Conservation (phyloP, 1,140 invertebrate species). For the Stegodyphus mimosarum region DNA sequence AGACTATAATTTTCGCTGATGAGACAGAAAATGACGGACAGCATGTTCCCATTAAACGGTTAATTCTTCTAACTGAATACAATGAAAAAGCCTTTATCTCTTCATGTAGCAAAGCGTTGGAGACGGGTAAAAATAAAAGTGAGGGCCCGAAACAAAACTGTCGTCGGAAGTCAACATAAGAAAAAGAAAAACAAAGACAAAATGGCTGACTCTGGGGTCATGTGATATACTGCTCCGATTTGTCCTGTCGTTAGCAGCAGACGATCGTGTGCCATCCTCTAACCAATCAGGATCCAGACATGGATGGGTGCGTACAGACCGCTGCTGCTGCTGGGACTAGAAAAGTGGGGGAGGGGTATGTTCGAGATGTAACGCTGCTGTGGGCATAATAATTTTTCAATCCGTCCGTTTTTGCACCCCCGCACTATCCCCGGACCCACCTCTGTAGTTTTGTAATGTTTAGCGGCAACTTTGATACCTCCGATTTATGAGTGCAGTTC, state of each 20-base stretch:
- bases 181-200: conserved; percentile 26
- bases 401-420: conserved; percentile 12
- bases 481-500: conserved; percentile 17
- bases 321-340: not conserved
- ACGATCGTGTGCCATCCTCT: conserved; percentile 31
- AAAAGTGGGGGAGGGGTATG: not conserved
- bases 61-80: too few species aligned
- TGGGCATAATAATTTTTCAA: conserved; percentile 55
- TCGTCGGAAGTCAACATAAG: conserved; percentile 1
- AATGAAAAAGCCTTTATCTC: not conserved
- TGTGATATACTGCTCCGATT: conserved; percentile 50
- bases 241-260: conserved; percentile 48
- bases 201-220: conserved; percentile 41
- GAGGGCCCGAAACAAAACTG: not conserved
- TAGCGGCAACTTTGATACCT: conserved; percentile 31
- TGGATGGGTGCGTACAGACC: conserved; percentile 38
- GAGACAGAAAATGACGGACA: too few species aligned
- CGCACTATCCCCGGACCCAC: not conserved
- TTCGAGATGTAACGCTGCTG: conserved; percentile 37
- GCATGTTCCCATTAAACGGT: too few species aligned
- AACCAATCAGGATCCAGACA: conserved; percentile 50
- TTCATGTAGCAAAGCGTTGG: not conserved
- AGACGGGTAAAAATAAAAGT: not conserved
- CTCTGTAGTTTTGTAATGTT: conserved; percentile 24
- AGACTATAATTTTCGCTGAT: too few species aligned